phyloP scores from a whole-genome alignment of 2,888 invertebrate species.

The Thera britannica region DNA sequence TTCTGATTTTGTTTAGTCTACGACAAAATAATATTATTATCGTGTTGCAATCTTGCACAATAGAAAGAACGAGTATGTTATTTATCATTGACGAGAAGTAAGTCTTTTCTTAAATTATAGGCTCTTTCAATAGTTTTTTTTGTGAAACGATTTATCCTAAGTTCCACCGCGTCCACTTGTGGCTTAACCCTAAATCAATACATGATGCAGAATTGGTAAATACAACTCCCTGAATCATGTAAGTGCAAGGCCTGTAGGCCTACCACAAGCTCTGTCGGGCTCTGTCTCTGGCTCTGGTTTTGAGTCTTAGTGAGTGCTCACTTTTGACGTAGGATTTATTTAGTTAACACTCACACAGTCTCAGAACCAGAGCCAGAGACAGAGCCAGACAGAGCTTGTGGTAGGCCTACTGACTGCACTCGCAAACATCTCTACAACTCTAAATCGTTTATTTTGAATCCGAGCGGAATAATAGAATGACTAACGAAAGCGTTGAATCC shows the following conservation, averaged over 20 bases:
- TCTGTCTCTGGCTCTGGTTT: too few relatives aligned
- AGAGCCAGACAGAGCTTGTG: too few relatives aligned
- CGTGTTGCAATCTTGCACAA: not conserved
- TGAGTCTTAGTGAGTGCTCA: too few relatives aligned
- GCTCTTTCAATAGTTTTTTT: not conserved
- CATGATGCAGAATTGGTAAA: constrained; percentile 12
- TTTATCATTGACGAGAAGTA: not conserved
- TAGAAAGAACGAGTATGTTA: not conserved
- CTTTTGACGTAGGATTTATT: too few relatives aligned
- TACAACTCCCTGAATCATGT: constrained; percentile 24
- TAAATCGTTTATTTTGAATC: constrained; percentile 30
- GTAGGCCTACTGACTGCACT: constrained; percentile 8
- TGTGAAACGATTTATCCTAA: too few relatives aligned
- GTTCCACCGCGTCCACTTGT: not conserved
- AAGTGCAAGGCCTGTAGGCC: constrained; percentile 11
- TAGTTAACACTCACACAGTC: too few relatives aligned
- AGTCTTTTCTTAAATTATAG: not conserved
- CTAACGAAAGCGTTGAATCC: constrained; percentile 27
- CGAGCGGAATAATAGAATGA: constrained; percentile 28
- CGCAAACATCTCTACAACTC: constrained; percentile 24
- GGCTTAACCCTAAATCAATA: constrained; percentile 1
- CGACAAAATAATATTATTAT: not conserved
- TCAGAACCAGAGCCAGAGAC: too few relatives aligned
- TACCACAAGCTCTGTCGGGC: too few relatives aligned
- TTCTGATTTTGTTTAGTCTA: constrained; percentile 1